phyloP scores from a whole-genome alignment of 2,797 vertebrate species.

The Rhincodon typus region DNA sequence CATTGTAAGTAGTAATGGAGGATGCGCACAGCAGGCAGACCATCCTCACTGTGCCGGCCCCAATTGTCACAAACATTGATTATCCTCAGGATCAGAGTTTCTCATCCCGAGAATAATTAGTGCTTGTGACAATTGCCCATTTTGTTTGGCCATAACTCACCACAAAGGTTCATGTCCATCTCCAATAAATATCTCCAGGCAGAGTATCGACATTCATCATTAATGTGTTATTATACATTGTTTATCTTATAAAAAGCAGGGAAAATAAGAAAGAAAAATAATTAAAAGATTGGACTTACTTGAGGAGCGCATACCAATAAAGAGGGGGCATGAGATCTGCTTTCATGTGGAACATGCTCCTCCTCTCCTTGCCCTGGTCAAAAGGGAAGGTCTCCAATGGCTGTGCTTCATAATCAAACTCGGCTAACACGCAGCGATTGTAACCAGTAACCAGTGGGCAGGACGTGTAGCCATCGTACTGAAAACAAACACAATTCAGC shows the following conservation, averaged over 20 bases:
- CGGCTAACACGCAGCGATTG: constrained; percentile 83
- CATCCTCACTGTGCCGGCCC: too few relatives aligned
- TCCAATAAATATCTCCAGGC: not conserved
- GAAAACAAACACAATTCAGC: constrained; percentile 41
- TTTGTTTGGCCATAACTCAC: not conserved
- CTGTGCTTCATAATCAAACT: constrained; percentile 80
- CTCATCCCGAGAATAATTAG: not conserved
- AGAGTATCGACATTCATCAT: not conserved
- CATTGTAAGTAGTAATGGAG: too few relatives aligned
- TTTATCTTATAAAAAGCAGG: not conserved
- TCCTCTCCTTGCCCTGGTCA: constrained; percentile 84
- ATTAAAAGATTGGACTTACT: constrained; percentile 56
- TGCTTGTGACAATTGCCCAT: not conserved
- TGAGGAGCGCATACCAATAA: constrained; percentile 86
- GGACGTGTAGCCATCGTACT: constrained; percentile 97
- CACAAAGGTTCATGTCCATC: not conserved
- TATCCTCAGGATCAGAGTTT: not conserved
- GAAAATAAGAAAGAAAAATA: not conserved
- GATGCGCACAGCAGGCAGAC: not conserved
- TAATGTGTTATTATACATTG: not conserved
- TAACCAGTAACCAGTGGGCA: constrained; percentile 88
- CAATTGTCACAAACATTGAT: too few relatives aligned
- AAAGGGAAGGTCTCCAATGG: constrained; percentile 93
- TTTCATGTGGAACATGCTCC: constrained; percentile 87
- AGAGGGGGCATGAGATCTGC: constrained; percentile 87